Evolutionary conservation across 2,113 vertebrate genomes (phyloP).

Genomic region (Psittacara wagleri): DNA sequence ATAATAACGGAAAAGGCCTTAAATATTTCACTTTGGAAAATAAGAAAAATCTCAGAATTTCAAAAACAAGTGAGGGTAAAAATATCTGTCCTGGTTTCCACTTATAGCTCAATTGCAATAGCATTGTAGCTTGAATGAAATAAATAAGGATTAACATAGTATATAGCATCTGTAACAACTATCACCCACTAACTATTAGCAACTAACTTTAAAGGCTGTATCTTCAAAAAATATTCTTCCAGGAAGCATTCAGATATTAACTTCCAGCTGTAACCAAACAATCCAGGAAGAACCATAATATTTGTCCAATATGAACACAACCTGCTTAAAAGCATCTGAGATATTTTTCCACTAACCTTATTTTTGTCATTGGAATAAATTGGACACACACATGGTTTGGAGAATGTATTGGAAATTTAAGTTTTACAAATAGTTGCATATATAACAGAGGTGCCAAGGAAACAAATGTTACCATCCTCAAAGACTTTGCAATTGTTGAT

Average conservation of each 20-base stretch:
- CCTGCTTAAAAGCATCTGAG: background rate
- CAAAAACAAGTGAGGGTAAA: background rate
- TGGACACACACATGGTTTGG: background rate
- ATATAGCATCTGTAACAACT: background rate
- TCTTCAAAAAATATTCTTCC: background rate
- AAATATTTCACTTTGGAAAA: background rate
- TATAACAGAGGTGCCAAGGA: conserved; percentile 1
- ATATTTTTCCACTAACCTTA: background rate
- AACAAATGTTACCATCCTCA: background rate
- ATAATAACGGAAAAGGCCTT: background rate
- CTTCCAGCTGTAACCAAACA: background rate
- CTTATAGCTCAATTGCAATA: background rate
- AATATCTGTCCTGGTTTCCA: background rate
- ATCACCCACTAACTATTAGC: background rate
- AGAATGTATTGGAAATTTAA: background rate
- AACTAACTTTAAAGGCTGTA: background rate
- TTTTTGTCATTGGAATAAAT: background rate
- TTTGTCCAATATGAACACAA: background rate
- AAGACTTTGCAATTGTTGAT: conserved; percentile 13
- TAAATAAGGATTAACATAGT: background rate
- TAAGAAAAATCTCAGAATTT: background rate
- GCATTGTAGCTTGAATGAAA: background rate
- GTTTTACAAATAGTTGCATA: background rate
- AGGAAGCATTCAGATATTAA: background rate
- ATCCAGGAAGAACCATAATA: background rate